phyloP scores from a whole-genome alignment of 1,140 invertebrate genomes.

The Caenorhabditis inopinata region DNA sequence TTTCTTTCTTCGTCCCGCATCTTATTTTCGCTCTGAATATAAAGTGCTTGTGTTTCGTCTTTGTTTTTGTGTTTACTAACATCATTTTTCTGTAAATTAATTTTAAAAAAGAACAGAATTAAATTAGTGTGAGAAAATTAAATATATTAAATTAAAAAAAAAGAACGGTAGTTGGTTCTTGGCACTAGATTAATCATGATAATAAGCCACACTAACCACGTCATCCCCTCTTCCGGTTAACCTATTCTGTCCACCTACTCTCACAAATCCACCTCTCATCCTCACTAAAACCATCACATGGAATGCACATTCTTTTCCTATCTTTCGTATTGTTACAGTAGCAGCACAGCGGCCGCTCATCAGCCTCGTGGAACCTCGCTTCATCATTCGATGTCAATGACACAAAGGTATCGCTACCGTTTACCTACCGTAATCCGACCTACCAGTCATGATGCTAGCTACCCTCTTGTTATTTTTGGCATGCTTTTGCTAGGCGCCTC shows the following conservation, averaged over 20 bases:
- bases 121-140: no score
- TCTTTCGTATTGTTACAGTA: constrained; percentile 38
- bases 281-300: background rate
- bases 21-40: background rate
- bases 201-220: no score
- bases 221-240: no score
- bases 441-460: background rate
- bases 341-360: constrained; percentile 37
- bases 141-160: no score
- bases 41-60: constrained; percentile 24
- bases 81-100: no score
- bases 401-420: constrained; percentile 9
- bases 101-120: no score
- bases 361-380: constrained; percentile 13
- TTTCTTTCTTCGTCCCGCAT: background rate
- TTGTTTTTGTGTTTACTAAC: constrained; percentile 4
- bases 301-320: background rate
- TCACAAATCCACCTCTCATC: background rate
- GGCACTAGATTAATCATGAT: no score
- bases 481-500: background rate
- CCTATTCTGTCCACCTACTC: background rate
- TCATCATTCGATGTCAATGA: constrained; percentile 41
- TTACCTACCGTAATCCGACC: background rate
- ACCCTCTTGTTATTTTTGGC: background rate
- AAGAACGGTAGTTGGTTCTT: no score